Percentiles rank a stretch among this genome's conserved stretches.
These are phyloP conservation scores for Eulimnadia texana DNA, from an alignment of 1,140 invertebrate species.

Conservation along the genomic window DNA sequence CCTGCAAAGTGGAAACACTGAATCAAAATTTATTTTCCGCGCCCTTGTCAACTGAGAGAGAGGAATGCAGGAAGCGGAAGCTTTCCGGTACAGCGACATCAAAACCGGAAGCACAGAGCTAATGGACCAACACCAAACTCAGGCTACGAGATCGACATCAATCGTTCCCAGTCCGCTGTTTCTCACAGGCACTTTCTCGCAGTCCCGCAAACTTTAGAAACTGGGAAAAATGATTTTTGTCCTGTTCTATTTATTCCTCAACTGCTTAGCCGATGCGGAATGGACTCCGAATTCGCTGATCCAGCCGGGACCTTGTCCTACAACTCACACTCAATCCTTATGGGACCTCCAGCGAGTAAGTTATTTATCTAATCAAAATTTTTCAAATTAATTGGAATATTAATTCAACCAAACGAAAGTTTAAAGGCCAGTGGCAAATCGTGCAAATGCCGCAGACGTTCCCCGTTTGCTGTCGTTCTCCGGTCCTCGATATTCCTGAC, in stretches of 20 bases:
- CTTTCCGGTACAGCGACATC: too few relatives aligned
- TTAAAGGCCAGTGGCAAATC: neutral
- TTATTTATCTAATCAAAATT: neutral
- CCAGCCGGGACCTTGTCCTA: slow-evolving; percentile 13
- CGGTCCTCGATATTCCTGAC: neutral
- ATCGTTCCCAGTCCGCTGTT: neutral
- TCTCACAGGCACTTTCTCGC: neutral
- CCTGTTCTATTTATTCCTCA: too few relatives aligned
- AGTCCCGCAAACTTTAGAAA: neutral
- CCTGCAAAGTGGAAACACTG: too few relatives aligned
- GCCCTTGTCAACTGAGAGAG: too few relatives aligned
- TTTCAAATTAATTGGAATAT: neutral
- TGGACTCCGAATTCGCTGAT: slow-evolving; percentile 7
- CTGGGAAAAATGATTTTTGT: neutral
- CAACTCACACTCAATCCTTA: neutral
- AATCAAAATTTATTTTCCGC: too few relatives aligned
- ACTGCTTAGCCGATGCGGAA: too few relatives aligned
- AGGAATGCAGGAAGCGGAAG: neutral
- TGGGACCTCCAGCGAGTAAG: neutral
- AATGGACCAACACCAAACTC: neutral
- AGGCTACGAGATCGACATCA: neutral
- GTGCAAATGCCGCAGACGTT: neutral
- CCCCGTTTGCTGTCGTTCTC: neutral
- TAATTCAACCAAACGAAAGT: neutral
- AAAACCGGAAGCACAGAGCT: too few relatives aligned